Evolutionary conservation across 2,797 vertebrate species (phyloP).

Genomic region (Peromyscus nudipes): DNA sequence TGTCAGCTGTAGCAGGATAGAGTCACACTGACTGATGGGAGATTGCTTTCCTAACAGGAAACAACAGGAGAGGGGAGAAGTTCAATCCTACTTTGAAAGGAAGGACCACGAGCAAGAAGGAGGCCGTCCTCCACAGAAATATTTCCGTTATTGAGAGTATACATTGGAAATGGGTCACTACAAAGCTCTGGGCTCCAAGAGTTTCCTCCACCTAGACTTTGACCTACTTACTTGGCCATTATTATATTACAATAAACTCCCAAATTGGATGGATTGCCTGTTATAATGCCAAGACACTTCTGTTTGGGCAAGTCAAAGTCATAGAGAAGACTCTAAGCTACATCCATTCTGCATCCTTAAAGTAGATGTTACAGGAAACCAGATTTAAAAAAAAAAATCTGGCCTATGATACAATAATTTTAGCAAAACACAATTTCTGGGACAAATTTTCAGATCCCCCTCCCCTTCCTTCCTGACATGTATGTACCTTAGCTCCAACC

Average conservation of each 20-base stretch:
- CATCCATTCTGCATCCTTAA: neutral
- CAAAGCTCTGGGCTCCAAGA: neutral
- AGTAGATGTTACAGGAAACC: neutral
- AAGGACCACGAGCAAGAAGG: neutral
- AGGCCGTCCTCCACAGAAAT: neutral
- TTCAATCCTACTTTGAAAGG: neutral
- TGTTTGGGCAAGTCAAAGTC: neutral
- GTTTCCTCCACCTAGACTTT: neutral
- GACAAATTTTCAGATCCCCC: neutral
- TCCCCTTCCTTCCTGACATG: neutral
- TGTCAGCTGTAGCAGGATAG: neutral
- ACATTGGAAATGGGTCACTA: too few species aligned
- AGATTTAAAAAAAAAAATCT: neutral
- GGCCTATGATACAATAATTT: neutral
- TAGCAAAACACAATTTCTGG: slow-evolving; percentile 19
- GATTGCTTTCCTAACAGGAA: neutral
- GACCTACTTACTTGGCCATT: neutral
- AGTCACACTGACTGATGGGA: neutral
- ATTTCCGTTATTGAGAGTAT: neutral
- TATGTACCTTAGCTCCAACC: neutral
- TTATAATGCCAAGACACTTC: neutral
- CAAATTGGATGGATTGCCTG: neutral
- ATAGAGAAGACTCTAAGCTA: neutral
- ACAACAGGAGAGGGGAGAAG: neutral
- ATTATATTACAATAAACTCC: neutral